phyloP scores from a whole-genome alignment of 2,797 vertebrate genomes.

The Phoeniculus purpureus region DNA sequence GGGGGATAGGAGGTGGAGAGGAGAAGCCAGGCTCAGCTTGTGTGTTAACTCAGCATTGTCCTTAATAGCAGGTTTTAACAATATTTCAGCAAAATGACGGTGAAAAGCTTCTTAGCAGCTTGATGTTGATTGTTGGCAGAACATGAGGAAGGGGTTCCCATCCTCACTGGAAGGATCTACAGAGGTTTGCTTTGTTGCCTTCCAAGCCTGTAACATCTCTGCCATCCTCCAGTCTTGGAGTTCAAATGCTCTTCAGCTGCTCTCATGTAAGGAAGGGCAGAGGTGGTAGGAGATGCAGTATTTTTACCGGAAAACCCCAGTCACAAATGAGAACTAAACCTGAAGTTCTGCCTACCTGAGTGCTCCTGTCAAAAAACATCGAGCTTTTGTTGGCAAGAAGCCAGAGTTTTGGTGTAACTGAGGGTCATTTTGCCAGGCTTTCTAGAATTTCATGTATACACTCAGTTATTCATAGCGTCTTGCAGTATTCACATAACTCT shows the following conservation, averaged over 20 bases:
- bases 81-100: neutral
- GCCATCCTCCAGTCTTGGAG: neutral
- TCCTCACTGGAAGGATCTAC: neutral
- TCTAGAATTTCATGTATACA: neutral
- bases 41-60: slow-evolving; percentile 18
- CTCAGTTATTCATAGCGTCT: neutral
- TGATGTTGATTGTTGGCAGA: neutral
- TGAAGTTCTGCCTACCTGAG: neutral
- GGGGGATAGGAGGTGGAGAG: neutral
- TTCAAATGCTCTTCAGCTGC: neutral
- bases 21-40: slow-evolving; percentile 16
- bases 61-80: slow-evolving; percentile 30
- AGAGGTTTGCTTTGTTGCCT: neutral
- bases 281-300: neutral
- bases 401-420: neutral
- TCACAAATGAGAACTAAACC: neutral
- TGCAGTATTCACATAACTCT: neutral
- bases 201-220: neutral
- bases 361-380: neutral
- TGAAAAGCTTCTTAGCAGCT: neutral
- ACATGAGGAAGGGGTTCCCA: neutral
- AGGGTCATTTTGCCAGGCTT: neutral
- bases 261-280: neutral
- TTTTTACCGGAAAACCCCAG: neutral
- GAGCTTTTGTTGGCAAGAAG: neutral